Base-by-base conservation (phyloP, 2,888 invertebrate species). In the Dicyrtomina minuta region DNA sequence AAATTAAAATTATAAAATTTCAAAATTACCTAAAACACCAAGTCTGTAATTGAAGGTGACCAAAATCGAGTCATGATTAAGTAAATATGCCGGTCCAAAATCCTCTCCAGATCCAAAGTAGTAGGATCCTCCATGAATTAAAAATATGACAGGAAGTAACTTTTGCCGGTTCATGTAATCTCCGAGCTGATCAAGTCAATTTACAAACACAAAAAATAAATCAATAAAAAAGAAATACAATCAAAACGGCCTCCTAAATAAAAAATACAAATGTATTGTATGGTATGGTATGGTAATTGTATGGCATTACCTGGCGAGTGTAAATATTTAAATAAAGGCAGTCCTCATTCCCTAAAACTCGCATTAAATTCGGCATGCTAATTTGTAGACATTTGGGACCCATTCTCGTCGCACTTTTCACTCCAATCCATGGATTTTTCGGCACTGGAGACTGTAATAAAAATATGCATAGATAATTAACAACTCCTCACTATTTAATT, bases 291-390 rank as follows among this genome's bases (percentile, higher is more conserved):
- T n/a, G n/a, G n/a, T n/a, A n/a, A n/a, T n/a, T n/a, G n/a, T n/a
- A n/a, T n/a, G n/a, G n/a, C 8, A 58, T 64, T 51, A 64, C 64
- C 46, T 64, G 49, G 2, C 74, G 74, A 0, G 70, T 71, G 49
- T 72, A 74, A 13, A 76, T 65, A 44, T 76, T 76, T 0, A 76
- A 58, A 55, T 70, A 74, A 3, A 76, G 62, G 22, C 75, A 76
- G 27, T 73, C 71, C 39, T 70, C 67, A 26, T n/a, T n/a, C 10
- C 70, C 70, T 46, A 39, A n/a, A 10, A 70, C 62, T 1, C 70
- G 67, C 4, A 70, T 24, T 43, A 70, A 59, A 66, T 71, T 73
- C 8, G 72, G 69, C 20, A 71, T 44, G 49, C 69, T 72, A 24
- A 74, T 41, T 56, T 76, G 75, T 1, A 76, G 58, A 59, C 75